These are phyloP conservation scores for Vombatus ursinus DNA, from an alignment of 2,113 vertebrate genomes.

Conservation along the genomic window DNA sequence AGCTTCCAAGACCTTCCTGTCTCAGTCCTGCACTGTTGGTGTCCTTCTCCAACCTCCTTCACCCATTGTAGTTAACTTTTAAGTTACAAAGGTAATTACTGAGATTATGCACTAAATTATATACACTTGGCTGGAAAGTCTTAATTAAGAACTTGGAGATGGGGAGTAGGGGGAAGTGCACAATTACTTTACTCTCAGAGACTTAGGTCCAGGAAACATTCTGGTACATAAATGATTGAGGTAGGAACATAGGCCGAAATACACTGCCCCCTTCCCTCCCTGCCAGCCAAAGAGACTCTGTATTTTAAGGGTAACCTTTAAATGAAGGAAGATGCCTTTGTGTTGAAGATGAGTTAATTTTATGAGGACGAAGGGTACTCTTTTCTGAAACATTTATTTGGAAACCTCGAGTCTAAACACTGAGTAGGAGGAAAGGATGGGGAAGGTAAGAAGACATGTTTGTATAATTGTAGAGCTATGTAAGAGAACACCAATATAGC, in stretches of 20 bases:
- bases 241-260: background rate
- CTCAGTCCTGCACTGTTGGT: background rate
- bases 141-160: background rate
- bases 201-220: background rate
- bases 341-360: constrained; percentile 21
- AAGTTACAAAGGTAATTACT: background rate
- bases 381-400: constrained; percentile 37
- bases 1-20: background rate
- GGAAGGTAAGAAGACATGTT: constrained; percentile 36
- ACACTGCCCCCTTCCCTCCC: background rate
- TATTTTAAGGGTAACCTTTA: too few species aligned
- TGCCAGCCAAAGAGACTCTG: background rate
- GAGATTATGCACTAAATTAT: background rate
- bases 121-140: background rate
- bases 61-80: background rate
- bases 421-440: constrained; percentile 31
- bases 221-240: background rate
- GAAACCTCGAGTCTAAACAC: constrained; percentile 38
- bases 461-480: constrained; percentile 56
- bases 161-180: background rate
- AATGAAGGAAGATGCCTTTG: background rate
- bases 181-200: background rate
- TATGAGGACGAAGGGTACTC: constrained; percentile 15
- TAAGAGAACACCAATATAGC: constrained; percentile 38
- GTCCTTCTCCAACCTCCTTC: background rate